Base-by-base conservation (phyloP, 2,113 vertebrate genomes). In the Leptosomus discolor region DNA sequence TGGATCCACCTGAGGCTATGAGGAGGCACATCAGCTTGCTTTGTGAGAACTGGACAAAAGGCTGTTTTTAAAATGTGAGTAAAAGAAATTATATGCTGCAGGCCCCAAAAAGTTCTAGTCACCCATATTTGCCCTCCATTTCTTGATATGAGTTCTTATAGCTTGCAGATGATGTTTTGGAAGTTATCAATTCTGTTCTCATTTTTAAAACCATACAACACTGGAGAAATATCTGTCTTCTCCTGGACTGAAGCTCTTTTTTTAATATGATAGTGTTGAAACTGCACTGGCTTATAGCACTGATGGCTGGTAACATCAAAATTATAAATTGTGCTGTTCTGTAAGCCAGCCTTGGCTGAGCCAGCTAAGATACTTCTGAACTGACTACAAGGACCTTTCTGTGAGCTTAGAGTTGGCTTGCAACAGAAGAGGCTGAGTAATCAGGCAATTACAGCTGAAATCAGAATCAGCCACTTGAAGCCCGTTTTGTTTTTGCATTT, bases 401-500 rank as follows among this genome's bases (percentile, higher is more conserved):
- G 64, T 84, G 92, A 94, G 91, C 51, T 94, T 96, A 48, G 60
- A 94, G 68, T 82, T 96, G 97, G 88, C 94, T 95, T 87, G 69
- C 73, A 64, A n/a, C 88, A 94, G 91, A 95, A 75, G 86, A 86
- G 64, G 84, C 85, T 94, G 96, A 96, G 95, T 95, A 97, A 97
- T 79, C 86, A 37, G 73, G 92, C 92, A 95, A 85, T 97, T 94
- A 82, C 80, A 78, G 94, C 88, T 97, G 91, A 96, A 96, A 96
- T 94, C 95, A 91, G 92, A 67, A 96, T 90, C 87, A 87, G 77
- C 86, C 95, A 85, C 92, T 96, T 68, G 92, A 95, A 97, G 92
- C 69, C 65, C 8, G 2, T 94, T 94, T 97, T 94, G 76, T 75
- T 94, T 94, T 89, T 97, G 80, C 69, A 75, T 94, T 97, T 97